Percentiles rank a stretch among this genome's conserved stretches.
Evolutionary conservation across 92 coral and sea anemone genomes (phyloP).

Genomic region (Umimayanthus kanabou): DNA sequence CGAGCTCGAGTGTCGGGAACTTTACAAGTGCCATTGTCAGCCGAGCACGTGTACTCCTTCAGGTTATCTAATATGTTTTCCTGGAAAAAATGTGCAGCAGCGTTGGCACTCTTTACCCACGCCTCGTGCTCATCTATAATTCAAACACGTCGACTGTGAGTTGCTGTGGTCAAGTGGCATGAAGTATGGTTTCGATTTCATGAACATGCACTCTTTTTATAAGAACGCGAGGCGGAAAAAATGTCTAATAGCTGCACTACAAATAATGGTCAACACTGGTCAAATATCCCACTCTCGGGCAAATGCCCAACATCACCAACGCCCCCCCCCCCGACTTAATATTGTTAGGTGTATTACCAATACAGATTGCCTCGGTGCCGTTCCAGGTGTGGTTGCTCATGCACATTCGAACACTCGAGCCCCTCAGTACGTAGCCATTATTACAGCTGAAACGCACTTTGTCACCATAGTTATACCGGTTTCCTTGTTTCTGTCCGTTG

Average conservation of each 20-base stretch:
- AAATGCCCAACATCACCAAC: too few species aligned
- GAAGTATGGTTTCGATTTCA: too few species aligned
- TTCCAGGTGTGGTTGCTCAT: conserved; percentile 64
- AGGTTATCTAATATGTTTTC: conserved; percentile 7
- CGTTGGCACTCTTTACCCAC: not conserved
- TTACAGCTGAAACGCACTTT: conserved; percentile 71
- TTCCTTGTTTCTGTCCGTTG: conserved; percentile 70
- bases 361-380: conserved; percentile 79
- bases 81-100: not conserved
- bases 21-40: not conserved
- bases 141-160: not conserved
- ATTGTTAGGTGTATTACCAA: conserved; percentile 46
- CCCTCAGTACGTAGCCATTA: conserved; percentile 68
- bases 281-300: too few species aligned
- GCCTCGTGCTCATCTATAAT: conserved; percentile 15
- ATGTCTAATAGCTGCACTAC: too few species aligned
- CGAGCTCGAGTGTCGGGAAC: conserved; percentile 30
- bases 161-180: not conserved
- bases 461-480: conserved; percentile 62
- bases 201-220: too few species aligned
- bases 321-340: too few species aligned
- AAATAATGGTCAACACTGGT: too few species aligned
- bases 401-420: conserved; percentile 72
- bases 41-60: not conserved
- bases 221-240: too few species aligned